Percentiles rank a stretch among this genome's conserved stretches.
phyloP scores from a whole-genome alignment of 2,888 invertebrate species.

The Atrina japonica region DNA sequence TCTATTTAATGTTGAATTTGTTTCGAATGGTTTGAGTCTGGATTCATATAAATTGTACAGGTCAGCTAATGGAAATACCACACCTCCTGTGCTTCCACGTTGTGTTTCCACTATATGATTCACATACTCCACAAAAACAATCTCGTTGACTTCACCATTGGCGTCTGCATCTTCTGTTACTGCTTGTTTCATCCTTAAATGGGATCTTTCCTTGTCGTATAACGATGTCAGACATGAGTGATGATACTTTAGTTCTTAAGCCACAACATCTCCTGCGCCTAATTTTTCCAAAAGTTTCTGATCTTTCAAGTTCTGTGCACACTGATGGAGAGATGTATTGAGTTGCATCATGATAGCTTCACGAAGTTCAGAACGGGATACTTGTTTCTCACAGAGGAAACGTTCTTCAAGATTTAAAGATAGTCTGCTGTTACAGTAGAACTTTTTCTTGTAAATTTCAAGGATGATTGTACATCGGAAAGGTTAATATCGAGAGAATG shows the following conservation, averaged over 20 bases:
- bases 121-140: conserved; percentile 46
- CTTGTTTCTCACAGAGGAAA: conserved; percentile 40
- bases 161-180: neutral
- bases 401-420: conserved; percentile 3
- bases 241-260: too few species aligned
- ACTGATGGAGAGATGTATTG: too few species aligned
- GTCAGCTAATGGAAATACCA: too few species aligned
- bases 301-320: too few species aligned
- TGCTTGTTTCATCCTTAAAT: neutral
- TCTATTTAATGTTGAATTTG: conserved; percentile 39
- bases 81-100: neutral
- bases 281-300: conserved; percentile 46
- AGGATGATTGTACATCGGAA: too few species aligned
- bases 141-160: neutral
- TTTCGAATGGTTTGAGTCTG: too few species aligned
- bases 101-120: conserved; percentile 43
- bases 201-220: conserved; percentile 44
- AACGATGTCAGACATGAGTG: conserved; percentile 47
- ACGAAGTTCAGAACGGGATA: too few species aligned
- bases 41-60: too few species aligned
- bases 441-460: conserved; percentile 2
- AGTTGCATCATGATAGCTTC: too few species aligned
- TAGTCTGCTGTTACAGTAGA: neutral
- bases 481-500: neutral
- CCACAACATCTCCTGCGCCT: conserved; percentile 53